phyloP scores from a whole-genome alignment of 1,140 invertebrate species.

The Gerris buenoi region DNA sequence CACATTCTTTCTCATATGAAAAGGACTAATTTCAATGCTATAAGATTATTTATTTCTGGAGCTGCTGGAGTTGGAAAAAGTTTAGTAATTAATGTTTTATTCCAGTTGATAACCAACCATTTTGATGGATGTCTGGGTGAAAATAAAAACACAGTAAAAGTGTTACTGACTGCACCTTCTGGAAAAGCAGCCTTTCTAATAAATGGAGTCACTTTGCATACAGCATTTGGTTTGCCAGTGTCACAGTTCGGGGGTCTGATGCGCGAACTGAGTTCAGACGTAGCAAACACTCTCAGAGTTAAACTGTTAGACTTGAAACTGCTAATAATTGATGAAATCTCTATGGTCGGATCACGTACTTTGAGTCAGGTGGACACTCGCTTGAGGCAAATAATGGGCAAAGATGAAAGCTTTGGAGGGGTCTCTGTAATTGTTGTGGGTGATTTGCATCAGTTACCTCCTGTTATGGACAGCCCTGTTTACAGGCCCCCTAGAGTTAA shows the following conservation, averaged over 20 bases:
- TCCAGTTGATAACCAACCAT: too few species aligned
- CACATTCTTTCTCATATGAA: too few species aligned
- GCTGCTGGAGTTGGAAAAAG: too few species aligned
- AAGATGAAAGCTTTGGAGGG: constrained; percentile 20
- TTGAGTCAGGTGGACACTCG: constrained; percentile 22
- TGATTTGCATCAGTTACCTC: constrained; percentile 23
- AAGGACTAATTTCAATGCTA: too few species aligned
- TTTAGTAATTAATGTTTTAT: too few species aligned
- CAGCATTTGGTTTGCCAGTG: background rate
- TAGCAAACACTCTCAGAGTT: constrained; percentile 8
- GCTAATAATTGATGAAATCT: constrained; percentile 31
- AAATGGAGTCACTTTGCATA: background rate
- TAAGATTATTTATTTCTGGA: too few species aligned
- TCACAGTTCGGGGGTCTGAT: background rate
- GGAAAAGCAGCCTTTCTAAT: background rate
- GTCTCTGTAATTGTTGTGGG: constrained; percentile 19
- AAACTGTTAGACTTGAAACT: constrained; percentile 23
- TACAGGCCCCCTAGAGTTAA: background rate
- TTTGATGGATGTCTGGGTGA: too few species aligned
- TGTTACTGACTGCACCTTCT: too few species aligned
- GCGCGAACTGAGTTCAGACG: background rate
- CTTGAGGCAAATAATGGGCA: constrained; percentile 26
- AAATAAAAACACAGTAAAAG: too few species aligned
- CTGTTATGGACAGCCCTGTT: constrained; percentile 15
- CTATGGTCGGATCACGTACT: constrained; percentile 25